A percentile compares a stretch with the other conserved stretches of the same genome.
These are phyloP conservation scores for Lophura swinhoii DNA, from an alignment of 2,797 vertebrate genomes.

Conservation along the genomic window DNA sequence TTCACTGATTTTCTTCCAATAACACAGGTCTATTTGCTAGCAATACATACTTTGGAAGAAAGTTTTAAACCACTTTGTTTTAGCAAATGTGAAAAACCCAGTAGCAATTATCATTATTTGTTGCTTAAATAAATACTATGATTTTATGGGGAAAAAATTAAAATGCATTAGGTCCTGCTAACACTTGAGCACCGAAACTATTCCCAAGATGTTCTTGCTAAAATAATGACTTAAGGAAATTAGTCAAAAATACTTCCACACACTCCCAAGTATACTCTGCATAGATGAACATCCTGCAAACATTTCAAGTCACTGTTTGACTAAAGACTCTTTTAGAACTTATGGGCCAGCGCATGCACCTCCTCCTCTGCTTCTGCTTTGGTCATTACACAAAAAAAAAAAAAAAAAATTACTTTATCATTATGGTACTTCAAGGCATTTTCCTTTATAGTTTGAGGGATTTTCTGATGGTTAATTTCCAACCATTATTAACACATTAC, in stretches of 20 bases:
- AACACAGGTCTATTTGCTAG: neutral
- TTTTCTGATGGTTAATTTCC: conserved; percentile 6
- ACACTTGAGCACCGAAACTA: neutral
- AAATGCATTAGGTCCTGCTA: neutral
- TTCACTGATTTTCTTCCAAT: neutral
- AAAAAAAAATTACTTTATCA: neutral
- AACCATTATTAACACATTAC: neutral
- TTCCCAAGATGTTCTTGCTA: neutral
- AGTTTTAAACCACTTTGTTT: neutral
- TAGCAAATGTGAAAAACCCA: neutral
- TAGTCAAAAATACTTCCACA: neutral
- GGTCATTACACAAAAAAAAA: neutral
- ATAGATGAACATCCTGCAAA: neutral
- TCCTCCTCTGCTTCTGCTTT: neutral
- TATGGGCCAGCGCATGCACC: fast-evolving
- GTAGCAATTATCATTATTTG: neutral
- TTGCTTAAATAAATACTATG: neutral
- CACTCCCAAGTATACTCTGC: neutral
- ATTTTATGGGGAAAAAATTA: neutral
- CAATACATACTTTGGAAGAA: neutral
- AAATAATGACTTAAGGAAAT: neutral
- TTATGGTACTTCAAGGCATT: neutral
- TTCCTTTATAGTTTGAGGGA: neutral
- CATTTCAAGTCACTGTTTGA: neutral
- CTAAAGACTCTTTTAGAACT: neutral